These are phyloP conservation scores for Mus spicilegus DNA, from an alignment of 2,113 vertebrate genomes.

Conservation along the genomic window DNA sequence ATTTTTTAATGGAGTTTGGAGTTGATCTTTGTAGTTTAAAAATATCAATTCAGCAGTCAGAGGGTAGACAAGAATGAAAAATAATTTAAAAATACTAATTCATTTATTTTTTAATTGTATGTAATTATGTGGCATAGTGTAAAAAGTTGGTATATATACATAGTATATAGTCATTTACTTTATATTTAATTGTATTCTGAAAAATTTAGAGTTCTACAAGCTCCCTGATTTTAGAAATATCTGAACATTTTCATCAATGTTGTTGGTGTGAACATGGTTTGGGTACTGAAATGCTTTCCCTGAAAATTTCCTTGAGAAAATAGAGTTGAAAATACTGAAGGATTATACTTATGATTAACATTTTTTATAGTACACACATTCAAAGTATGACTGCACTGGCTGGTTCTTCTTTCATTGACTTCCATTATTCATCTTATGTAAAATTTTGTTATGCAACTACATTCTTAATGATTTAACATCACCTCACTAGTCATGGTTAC, in stretches of 20 bases:
- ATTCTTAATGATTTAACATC: too few species aligned
- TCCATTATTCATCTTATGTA: slow-evolving; percentile 10
- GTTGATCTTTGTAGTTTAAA: neutral
- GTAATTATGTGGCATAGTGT: neutral
- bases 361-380: neutral
- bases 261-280: neutral
- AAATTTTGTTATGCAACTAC: neutral
- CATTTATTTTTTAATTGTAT: neutral
- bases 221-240: neutral
- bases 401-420: neutral
- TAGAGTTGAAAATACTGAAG: neutral
- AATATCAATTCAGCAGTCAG: too few species aligned
- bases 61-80: too few species aligned
- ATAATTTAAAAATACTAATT: too few species aligned
- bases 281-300: neutral
- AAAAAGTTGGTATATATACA: too few species aligned
- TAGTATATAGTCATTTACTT: neutral
- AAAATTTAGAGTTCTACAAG: neutral
- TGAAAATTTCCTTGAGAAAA: slow-evolving; percentile 31
- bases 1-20: too few species aligned
- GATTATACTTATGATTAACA: neutral
- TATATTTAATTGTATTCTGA: neutral
- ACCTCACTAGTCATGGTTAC: neutral
- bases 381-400: neutral
- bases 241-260: neutral